Evolutionary conservation across 2,888 invertebrate genomes (phyloP).

Genomic region (Chymomyza procnemis): DNA sequence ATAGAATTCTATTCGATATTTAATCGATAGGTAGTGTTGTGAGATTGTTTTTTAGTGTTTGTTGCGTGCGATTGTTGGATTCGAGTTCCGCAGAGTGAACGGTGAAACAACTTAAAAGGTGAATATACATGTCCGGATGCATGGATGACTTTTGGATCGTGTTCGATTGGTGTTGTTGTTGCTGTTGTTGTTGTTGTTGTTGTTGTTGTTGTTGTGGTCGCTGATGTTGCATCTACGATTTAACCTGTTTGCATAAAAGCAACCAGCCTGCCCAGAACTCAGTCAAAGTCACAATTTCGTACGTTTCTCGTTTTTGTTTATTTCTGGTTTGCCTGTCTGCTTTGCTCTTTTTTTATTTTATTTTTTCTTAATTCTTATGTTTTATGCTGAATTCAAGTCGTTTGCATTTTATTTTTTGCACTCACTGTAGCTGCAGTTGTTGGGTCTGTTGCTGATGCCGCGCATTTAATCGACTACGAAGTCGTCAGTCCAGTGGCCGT

Average conservation of each 20-base stretch:
- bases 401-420: constrained; percentile 40
- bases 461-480: background rate
- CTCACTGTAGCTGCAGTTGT: constrained; percentile 4
- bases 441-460: background rate
- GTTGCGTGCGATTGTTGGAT: constrained; percentile 4
- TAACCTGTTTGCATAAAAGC: constrained; percentile 51
- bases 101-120: constrained; percentile 33
- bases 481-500: background rate
- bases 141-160: constrained; percentile 10
- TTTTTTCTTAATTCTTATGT: no score
- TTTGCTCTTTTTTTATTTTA: background rate
- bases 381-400: constrained; percentile 28
- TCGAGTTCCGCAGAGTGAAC: constrained; percentile 15
- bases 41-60: constrained; percentile 21
- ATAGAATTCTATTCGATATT: background rate
- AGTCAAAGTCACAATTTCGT: background rate
- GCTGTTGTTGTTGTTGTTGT: constrained; percentile 15
- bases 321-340: constrained; percentile 27
- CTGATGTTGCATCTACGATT: constrained; percentile 31
- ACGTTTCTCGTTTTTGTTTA: background rate
- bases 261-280: constrained; percentile 2
- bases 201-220: background rate
- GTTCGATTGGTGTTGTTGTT: constrained; percentile 1
- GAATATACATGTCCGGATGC: background rate
- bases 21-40: background rate